Evolutionary conservation across 2,113 vertebrate species (phyloP).

Genomic region (Mus musculus): DNA sequence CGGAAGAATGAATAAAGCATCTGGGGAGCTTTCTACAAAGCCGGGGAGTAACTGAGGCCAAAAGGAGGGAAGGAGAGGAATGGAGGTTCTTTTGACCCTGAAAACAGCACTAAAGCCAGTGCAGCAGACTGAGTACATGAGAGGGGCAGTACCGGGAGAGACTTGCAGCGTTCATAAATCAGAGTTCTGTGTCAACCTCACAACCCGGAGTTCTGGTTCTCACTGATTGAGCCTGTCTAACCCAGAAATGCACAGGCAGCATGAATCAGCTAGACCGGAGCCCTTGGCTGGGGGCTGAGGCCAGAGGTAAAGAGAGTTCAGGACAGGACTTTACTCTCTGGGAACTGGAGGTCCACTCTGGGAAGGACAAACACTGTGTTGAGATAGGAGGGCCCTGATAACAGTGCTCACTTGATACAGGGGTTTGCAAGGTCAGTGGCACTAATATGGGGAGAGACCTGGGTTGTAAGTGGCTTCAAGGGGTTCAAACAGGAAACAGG

Average conservation of each 20-base stretch:
- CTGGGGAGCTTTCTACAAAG: background rate
- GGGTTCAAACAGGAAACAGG: background rate
- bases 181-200: constrained; percentile 45
- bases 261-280: background rate
- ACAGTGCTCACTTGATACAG: too few relatives aligned
- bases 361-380: background rate
- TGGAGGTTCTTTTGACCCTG: background rate
- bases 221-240: background rate
- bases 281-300: background rate
- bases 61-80: background rate
- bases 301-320: background rate
- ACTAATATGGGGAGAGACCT: background rate
- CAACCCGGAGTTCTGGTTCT: constrained; percentile 86
- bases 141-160: background rate
- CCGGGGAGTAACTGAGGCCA: too few relatives aligned
- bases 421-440: background rate
- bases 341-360: background rate
- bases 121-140: background rate
- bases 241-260: background rate
- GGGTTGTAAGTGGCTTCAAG: background rate
- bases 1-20: background rate
- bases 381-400: background rate
- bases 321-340: background rate
- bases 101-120: background rate
- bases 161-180: background rate